A percentile compares a stretch with the other conserved stretches of the same genome.
These are phyloP conservation scores for Apodemus sylvaticus DNA, from an alignment of 2,113 vertebrate genomes.

Conservation along the genomic window DNA sequence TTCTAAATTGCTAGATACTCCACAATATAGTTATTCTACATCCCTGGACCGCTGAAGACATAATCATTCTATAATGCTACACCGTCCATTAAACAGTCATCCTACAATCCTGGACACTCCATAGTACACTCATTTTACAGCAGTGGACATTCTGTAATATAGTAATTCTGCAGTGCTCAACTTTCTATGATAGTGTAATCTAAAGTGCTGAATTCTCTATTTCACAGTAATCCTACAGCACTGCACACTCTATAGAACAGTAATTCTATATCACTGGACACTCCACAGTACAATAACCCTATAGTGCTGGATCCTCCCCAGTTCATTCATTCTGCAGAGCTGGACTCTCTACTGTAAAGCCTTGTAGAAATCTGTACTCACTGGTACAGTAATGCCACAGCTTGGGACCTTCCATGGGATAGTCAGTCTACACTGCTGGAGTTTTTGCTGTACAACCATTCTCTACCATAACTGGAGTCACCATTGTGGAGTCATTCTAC, in stretches of 20 bases:
- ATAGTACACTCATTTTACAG: neutral
- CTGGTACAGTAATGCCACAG: neutral
- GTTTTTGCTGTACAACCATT: too few species aligned
- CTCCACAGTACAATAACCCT: neutral
- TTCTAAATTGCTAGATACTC: neutral
- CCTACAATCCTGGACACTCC: neutral
- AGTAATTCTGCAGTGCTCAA: neutral
- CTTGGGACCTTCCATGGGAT: too few species aligned
- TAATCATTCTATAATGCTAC: neutral
- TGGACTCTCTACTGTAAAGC: neutral
- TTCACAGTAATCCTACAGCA: neutral
- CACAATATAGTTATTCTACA: neutral
- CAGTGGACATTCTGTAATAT: neutral
- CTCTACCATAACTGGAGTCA: too few species aligned
- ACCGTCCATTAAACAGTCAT: neutral
- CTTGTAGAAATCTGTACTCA: neutral
- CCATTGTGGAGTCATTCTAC: neutral
- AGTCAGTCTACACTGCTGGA: too few species aligned
- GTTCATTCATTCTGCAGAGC: neutral
- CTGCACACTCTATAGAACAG: neutral
- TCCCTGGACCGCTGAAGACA: neutral
- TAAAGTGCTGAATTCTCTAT: neutral
- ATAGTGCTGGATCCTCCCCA: neutral
- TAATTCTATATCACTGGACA: neutral
- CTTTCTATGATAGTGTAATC: neutral